Evolutionary conservation across 2,888 invertebrate species (phyloP), one percentile per base, ranked within the genome.

Genomic region (Papilio elwesi): DNA sequence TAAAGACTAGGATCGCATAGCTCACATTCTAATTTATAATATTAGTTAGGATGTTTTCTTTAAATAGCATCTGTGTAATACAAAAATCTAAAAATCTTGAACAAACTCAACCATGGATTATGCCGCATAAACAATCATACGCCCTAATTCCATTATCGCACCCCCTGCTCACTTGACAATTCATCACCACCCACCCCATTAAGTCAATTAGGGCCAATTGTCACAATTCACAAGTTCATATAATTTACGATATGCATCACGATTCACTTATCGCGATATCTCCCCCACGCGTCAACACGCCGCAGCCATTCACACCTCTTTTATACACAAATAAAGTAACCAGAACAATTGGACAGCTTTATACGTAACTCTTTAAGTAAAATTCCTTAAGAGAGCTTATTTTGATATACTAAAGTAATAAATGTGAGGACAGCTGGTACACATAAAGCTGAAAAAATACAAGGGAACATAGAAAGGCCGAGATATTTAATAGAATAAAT

Each of bases 301-400:
- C 68, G 48, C 36, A 71, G 78, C 78, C 77, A 77, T 76, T 78
- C 76, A 76, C 80, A 78, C 79, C 79, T 79, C 76, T 74, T 75
- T 77, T 71, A n/a, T n/a, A n/a, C n/a, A n/a, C n/a, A n/a, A 36
- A 63, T 63, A 13, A 13, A 36, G 26, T 26, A 26, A 26, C 26
- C 26, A 4, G 26, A 26, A 26, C 26, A 26, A 26, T 26, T 26
- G 26, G 26, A 26, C 26, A 26, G 26, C 4, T 26, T 1, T 26
- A 26, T 26, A 26, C 26, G 4, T 4, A 26, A 2, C 26, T 1
- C 26, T 26, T 26, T 26, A 26, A 26, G 26, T 26, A 26, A 26
- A 26, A 26, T 26, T 26, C 26, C 26, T 26, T 26, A 26, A 26
- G 26, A 26, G 2, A 26, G 26, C 26, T 26, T 26, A 26, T 26